phyloP scores from a whole-genome alignment of 2,888 invertebrate species.

The Gastracanthus pulcherrimus region DNA sequence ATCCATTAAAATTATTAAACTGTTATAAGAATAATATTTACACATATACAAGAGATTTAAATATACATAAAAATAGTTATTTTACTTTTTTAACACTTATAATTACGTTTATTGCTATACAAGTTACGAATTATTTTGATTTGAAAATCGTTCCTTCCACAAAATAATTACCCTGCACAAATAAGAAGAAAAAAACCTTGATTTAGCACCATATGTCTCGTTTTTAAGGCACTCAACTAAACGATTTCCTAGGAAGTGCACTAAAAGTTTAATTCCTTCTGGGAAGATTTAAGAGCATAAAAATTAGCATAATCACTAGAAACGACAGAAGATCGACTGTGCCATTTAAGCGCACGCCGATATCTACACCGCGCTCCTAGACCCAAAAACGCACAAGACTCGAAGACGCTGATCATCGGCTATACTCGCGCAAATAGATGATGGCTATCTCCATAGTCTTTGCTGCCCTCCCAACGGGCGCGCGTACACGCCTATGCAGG shows the following conservation, averaged over 20 bases:
- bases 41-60: no score
- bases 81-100: no score
- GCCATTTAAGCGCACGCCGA: slow-evolving; percentile 21
- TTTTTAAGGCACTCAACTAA: slow-evolving; percentile 31
- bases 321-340: slow-evolving; percentile 33
- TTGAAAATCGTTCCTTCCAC: no score
- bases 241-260: slow-evolving; percentile 57
- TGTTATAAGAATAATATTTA: no score
- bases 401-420: slow-evolving; percentile 23
- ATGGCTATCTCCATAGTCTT: slow-evolving; percentile 22
- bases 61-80: no score
- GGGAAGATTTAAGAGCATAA: slow-evolving; percentile 56
- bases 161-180: not conserved
- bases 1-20: no score
- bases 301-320: slow-evolving; percentile 56
- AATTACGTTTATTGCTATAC: no score
- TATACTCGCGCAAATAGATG: slow-evolving; percentile 34
- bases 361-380: not conserved
- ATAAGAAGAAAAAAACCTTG: slow-evolving; percentile 1
- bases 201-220: slow-evolving; percentile 42
- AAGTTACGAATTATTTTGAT: no score
- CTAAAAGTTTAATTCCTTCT: slow-evolving; percentile 57
- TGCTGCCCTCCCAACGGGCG: not conserved
- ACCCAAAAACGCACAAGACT: slow-evolving; percentile 17
- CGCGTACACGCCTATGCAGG: no score